phyloP scores from a whole-genome alignment of 2,113 vertebrate species.

The Grus americana region DNA sequence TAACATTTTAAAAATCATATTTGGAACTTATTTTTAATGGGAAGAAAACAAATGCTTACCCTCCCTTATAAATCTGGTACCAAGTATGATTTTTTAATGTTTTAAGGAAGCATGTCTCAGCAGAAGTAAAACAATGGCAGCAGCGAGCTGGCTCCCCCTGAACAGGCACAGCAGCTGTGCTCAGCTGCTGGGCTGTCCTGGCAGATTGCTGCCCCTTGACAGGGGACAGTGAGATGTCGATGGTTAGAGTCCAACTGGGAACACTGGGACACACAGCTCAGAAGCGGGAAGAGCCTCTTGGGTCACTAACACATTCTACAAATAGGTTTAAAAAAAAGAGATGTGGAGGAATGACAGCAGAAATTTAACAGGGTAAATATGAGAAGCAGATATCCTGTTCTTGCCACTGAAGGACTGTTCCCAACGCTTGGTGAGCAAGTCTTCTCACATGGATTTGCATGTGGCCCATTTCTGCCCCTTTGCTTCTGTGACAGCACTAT shows the following conservation, averaged over 20 bases:
- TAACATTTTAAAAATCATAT: neutral
- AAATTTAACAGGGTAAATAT: neutral
- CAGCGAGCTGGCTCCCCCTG: neutral
- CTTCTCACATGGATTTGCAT: neutral
- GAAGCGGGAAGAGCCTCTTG: neutral
- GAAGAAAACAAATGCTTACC: neutral
- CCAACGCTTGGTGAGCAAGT: neutral
- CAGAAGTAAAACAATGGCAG: neutral
- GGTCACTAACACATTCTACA: neutral
- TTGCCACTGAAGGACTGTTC: neutral
- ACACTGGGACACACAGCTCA: neutral
- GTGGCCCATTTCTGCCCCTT: neutral
- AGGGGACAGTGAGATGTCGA: rapidly evolving
- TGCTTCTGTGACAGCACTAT: neutral
- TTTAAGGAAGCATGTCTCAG: neutral
- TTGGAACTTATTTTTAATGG: neutral
- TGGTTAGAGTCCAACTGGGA: neutral
- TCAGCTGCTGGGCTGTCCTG: neutral
- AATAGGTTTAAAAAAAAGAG: neutral
- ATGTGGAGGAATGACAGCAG: neutral
- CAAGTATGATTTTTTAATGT: neutral
- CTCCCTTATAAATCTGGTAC: neutral
- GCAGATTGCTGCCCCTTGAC: neutral
- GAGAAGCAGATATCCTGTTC: neutral
- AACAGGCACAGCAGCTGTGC: neutral